Evolutionary conservation across 2,797 vertebrate species (phyloP).

Genomic region (Rousettus madagascariensis): DNA sequence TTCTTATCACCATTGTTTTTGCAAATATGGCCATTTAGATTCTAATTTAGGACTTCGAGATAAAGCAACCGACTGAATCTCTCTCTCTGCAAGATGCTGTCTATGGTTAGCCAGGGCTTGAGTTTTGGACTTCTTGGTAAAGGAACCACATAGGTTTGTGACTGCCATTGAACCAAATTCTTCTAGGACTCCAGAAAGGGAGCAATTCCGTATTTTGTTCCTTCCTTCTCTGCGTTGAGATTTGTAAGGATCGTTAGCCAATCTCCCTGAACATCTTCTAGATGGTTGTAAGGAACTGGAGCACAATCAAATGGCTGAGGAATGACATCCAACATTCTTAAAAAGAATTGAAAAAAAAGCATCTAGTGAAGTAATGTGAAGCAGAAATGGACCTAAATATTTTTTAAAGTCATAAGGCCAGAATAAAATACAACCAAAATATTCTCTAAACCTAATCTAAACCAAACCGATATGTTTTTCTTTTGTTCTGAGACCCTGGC

Average conservation of each 20-base stretch:
- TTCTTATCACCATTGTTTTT: not conserved
- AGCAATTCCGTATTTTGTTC: not conserved
- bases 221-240: not conserved
- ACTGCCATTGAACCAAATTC: not conserved
- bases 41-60: not conserved
- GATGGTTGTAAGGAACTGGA: not conserved
- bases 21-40: not conserved
- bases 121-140: not conserved
- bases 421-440: not conserved
- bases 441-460: not conserved
- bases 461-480: not conserved
- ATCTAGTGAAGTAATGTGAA: not conserved
- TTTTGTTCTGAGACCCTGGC: not conserved
- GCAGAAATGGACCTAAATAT: not conserved
- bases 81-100: not conserved
- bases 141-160: not conserved
- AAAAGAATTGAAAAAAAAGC: not conserved
- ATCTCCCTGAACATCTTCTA: not conserved
- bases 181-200: not conserved
- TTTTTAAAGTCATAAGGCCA: not conserved
- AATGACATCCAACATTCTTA: not conserved
- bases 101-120: not conserved
- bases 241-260: not conserved
- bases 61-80: not conserved
- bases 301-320: not conserved